phyloP scores from a whole-genome alignment of 2,113 vertebrate species.

The Plestiodon gilberti region DNA sequence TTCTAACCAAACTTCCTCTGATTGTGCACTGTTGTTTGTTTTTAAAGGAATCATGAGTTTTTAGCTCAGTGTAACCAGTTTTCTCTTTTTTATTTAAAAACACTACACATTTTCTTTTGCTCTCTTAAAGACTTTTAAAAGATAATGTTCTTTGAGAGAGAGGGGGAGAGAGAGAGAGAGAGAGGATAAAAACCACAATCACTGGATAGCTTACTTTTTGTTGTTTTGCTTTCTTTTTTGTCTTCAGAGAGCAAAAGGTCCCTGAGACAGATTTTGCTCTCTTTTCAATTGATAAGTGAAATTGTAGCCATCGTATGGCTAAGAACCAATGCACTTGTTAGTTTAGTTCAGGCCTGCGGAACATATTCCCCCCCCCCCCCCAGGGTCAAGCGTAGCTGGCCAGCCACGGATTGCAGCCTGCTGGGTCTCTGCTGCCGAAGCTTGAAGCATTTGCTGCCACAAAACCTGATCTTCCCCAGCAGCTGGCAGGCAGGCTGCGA shows the following conservation, averaged over 20 bases:
- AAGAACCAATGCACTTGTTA: conserved; percentile 69
- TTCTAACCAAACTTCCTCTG: conserved; percentile 85
- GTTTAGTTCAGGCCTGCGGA: not conserved
- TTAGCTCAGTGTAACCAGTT: conserved; percentile 71
- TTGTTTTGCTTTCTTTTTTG: not conserved
- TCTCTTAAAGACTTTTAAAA: conserved; percentile 66
- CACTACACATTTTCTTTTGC: conserved; percentile 74
- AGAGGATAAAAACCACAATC: conserved; percentile 65
- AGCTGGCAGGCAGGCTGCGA: not conserved
- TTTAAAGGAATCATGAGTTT: conserved; percentile 78
- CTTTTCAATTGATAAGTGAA: conserved; percentile 67
- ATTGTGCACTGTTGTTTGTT: conserved; percentile 86
- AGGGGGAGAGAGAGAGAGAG: not conserved
- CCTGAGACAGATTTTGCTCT: conserved; percentile 60
- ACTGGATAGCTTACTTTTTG: conserved; percentile 74
- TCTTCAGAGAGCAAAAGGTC: conserved; percentile 64
- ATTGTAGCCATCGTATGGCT: conserved; percentile 74
- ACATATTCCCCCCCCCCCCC: not conserved
- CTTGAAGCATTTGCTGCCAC: not conserved
- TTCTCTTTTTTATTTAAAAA: conserved; percentile 70
- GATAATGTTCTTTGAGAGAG: conserved; percentile 40
- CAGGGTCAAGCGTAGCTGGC: not conserved
- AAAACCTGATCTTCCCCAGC: not conserved
- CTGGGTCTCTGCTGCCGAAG: not conserved
- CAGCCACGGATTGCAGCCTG: too few species aligned